A percentile compares a stretch with the other conserved stretches of the same genome.
These are phyloP conservation scores for Nannospalax galili DNA, from an alignment of 2,113 vertebrate species.

Conservation along the genomic window DNA sequence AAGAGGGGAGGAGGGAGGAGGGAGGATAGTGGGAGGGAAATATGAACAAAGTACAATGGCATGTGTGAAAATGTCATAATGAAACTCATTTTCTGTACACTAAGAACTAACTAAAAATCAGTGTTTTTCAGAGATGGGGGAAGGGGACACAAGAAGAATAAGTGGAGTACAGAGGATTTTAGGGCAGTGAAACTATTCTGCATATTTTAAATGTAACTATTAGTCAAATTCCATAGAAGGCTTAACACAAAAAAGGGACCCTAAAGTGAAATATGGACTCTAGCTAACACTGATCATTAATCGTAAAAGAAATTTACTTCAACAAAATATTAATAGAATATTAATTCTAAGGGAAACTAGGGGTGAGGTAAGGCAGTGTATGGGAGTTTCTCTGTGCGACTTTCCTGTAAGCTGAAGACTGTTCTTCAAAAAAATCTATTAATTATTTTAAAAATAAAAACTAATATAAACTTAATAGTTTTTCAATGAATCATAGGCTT, in stretches of 20 bases:
- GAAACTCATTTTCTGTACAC: background rate
- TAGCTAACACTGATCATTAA: background rate
- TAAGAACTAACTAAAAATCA: background rate
- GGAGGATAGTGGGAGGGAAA: background rate
- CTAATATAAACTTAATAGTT: background rate
- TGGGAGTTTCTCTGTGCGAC: background rate
- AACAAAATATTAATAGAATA: background rate
- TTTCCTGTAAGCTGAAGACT: background rate
- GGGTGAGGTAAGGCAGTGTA: background rate
- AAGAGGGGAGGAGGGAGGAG: background rate
- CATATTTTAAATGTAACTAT: background rate
- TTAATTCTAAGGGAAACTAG: background rate
- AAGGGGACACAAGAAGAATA: background rate
- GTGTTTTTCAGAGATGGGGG: background rate
- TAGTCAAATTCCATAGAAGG: background rate
- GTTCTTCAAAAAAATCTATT: background rate
- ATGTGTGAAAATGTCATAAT: background rate
- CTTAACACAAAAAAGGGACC: background rate
- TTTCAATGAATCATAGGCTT: background rate
- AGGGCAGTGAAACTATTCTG: background rate
- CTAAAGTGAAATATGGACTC: background rate
- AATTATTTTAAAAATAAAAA: background rate
- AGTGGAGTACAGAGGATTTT: background rate
- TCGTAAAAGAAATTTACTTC: background rate
- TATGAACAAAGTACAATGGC: background rate